phyloP scores from a whole-genome alignment of 2,113 vertebrate genomes.

The Macrotus californicus region DNA sequence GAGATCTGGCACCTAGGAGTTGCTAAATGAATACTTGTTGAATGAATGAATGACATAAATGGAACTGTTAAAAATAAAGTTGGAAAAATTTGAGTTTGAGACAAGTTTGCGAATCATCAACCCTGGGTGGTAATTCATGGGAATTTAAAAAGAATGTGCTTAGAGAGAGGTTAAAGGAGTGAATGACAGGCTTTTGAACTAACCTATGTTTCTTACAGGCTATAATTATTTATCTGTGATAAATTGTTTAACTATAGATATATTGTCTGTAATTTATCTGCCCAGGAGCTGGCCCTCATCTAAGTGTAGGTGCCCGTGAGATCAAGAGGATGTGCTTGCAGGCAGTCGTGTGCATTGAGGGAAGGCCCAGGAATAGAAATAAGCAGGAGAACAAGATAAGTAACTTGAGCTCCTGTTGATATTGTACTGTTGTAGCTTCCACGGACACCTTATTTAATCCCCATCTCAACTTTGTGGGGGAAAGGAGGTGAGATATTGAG shows the following conservation, averaged over 20 bases:
- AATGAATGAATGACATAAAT: not conserved
- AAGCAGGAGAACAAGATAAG: not conserved
- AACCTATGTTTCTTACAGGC: not conserved
- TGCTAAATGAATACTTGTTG: not conserved
- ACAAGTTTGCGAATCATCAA: not conserved
- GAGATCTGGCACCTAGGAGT: not conserved
- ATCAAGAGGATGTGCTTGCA: not conserved
- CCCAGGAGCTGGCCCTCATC: not conserved
- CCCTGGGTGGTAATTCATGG: not conserved
- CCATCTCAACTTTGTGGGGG: too few species aligned
- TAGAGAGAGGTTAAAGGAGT: not conserved
- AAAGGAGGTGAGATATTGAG: not conserved
- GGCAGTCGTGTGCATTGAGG: not conserved
- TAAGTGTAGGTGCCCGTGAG: not conserved
- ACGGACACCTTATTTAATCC: not conserved
- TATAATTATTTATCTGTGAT: not conserved
- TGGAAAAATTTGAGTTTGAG: not conserved
- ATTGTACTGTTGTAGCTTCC: not conserved
- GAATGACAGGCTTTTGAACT: not conserved
- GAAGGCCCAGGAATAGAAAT: not conserved
- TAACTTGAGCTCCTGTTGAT: not conserved
- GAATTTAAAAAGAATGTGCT: not conserved
- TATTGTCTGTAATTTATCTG: not conserved
- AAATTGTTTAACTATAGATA: not conserved
- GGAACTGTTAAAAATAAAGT: not conserved